Conservation (phyloP, 2,888 invertebrate genomes). For the Protodeltote pygarga region DNA sequence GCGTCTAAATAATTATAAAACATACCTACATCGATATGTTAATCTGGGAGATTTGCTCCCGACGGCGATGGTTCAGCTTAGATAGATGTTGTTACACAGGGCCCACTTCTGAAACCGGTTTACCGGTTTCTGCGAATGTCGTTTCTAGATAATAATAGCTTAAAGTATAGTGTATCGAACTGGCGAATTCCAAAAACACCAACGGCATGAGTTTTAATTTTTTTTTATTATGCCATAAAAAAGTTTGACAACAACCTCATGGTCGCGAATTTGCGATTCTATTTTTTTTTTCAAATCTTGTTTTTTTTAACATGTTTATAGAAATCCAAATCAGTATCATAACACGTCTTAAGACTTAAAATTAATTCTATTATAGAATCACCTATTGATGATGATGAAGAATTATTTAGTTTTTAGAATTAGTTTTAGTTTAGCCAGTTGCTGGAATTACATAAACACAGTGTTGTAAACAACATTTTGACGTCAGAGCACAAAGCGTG, state of each 20-base stretch:
- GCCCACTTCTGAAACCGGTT: slow-evolving; percentile 56
- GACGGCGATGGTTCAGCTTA: slow-evolving; percentile 39
- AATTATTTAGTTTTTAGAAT: too few relatives aligned
- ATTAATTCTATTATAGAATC: not conserved
- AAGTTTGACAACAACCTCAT: not conserved
- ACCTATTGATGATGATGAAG: too few relatives aligned
- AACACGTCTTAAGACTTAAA: not conserved
- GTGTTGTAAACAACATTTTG: too few relatives aligned
- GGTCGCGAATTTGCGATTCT: not conserved
- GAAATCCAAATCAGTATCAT: not conserved
- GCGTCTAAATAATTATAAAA: too few relatives aligned
- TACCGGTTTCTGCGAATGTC: slow-evolving; percentile 61
- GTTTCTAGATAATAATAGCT: slow-evolving; percentile 53
- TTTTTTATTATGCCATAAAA: slow-evolving; percentile 1
- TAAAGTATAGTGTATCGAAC: slow-evolving; percentile 43
- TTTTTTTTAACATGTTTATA: not conserved
- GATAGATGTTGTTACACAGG: slow-evolving; percentile 42
- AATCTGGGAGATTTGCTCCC: slow-evolving; percentile 34
- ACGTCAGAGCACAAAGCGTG: slow-evolving; percentile 38
- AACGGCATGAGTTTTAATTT: slow-evolving; percentile 28
- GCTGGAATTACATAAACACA: slow-evolving; percentile 35
- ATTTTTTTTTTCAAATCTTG: not conserved
- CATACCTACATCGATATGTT: slow-evolving; percentile 47
- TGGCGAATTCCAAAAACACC: slow-evolving; percentile 47
- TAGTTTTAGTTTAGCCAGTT: too few relatives aligned